Conservation (phyloP, 2,888 invertebrate genomes). For the Flabesymbios commensalis region DNA sequence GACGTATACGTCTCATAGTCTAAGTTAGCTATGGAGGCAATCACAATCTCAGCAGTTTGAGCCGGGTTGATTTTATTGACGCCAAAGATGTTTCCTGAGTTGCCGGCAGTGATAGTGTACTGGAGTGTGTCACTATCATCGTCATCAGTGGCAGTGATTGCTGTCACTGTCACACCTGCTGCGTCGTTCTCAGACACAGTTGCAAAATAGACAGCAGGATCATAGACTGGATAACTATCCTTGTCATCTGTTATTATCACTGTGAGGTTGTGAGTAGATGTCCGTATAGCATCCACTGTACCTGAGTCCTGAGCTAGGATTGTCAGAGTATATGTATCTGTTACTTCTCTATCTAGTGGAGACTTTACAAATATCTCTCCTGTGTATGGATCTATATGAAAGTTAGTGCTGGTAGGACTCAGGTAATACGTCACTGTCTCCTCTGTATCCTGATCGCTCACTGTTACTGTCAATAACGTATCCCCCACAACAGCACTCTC, state of each 20-base stretch:
- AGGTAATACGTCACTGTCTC: conserved; percentile 16
- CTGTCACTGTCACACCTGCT: conserved; percentile 29
- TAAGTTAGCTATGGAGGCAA: conserved; percentile 10
- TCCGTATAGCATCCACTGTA: background rate
- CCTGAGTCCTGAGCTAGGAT: background rate
- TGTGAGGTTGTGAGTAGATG: conserved; percentile 16
- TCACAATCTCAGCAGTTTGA: background rate
- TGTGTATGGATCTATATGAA: conserved; percentile 34
- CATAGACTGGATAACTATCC: conserved; percentile 44
- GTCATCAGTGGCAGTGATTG: conserved; percentile 42
- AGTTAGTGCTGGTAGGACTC: conserved; percentile 22
- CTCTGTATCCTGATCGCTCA: conserved; percentile 41
- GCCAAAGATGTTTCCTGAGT: background rate
- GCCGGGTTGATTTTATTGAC: background rate
- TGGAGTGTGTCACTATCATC: conserved; percentile 38
- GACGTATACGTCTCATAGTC: conserved; percentile 37
- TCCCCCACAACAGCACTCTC: conserved; percentile 39
- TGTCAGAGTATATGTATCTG: background rate
- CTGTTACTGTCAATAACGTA: conserved; percentile 37
- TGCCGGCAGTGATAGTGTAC: conserved; percentile 1
- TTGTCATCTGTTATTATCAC: conserved; percentile 45
- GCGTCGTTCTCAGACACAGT: conserved; percentile 38
- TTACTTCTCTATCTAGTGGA: conserved; percentile 36
- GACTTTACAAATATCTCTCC: conserved; percentile 31
- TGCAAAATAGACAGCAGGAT: conserved; percentile 36